phyloP scores from a whole-genome alignment of 2,888 invertebrate genomes.

The Nephrotoma guestfalica region DNA sequence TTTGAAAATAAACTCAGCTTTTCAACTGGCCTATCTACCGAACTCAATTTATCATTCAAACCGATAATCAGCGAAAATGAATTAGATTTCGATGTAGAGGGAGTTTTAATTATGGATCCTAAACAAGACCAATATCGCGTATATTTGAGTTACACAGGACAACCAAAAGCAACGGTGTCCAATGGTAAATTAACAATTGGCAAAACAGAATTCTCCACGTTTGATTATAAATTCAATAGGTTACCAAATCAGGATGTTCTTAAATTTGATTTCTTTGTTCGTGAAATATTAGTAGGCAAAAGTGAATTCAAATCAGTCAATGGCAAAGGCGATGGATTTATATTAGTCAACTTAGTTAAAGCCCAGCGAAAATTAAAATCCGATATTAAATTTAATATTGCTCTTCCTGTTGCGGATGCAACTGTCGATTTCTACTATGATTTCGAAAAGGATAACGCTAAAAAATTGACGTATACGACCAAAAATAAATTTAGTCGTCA shows the following conservation, averaged over 20 bases:
- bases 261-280: slow-evolving; percentile 37
- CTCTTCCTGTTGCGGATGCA: slow-evolving; percentile 43
- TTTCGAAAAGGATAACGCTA: slow-evolving; percentile 51
- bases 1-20: slow-evolving; percentile 22
- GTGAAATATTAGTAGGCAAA: slow-evolving; percentile 43
- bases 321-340: slow-evolving; percentile 44
- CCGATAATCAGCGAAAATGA: slow-evolving; percentile 17
- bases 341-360: slow-evolving; percentile 27
- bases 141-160: slow-evolving; percentile 10
- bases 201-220: slow-evolving; percentile 19
- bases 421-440: slow-evolving; percentile 50
- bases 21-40: slow-evolving; percentile 24
- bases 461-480: slow-evolving; percentile 50
- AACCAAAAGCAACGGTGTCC: slow-evolving; percentile 29
- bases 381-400: slow-evolving; percentile 45
- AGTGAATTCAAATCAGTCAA: slow-evolving; percentile 44
- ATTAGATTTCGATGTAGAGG: slow-evolving; percentile 23
- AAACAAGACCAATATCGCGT: slow-evolving; percentile 20
- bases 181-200: slow-evolving; percentile 27
- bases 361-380: slow-evolving; percentile 43
- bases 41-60: slow-evolving; percentile 23
- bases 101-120: slow-evolving; percentile 18
- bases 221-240: slow-evolving; percentile 22
- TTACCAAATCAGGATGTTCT: slow-evolving; percentile 27
- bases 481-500: slow-evolving; percentile 39